Base-by-base conservation (phyloP, 1,140 invertebrate species). In the Lepidurus arcticus region DNA sequence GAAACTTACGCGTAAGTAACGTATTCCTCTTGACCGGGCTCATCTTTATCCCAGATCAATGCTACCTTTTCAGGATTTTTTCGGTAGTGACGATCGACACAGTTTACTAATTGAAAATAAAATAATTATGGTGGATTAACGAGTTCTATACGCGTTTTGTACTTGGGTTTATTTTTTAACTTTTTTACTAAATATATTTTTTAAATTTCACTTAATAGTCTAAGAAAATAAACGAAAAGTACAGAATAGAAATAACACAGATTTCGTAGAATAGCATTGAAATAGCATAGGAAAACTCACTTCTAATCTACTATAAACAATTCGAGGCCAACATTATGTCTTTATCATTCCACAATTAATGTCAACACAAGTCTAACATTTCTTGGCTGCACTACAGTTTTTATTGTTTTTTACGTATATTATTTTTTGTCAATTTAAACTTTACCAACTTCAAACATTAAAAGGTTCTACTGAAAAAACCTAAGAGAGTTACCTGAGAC, bases 11-110 rank as follows among this genome's bases (percentile, higher is more conserved):
- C 83, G 82, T 87, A 88, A 3, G 86, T 85, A 26, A 88, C 82
- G 75, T 81, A 82, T 81, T 86, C 83, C 43, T 86, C 81, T 77
- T 83, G 81, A 0, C 84, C 85, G n/a, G 87, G 87, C 80, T 88
- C 87, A 84, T 89, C 88, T 82, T 86, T 86, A 80, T 89, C 88
- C 85, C 87, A 88, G 77, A 89, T 86, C 6, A 89, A 80, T 16
- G 88, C 88, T 45, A 85, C 80, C 53, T 83, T 79, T 76, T 88
- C 83, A 6, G 86, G 86, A 78, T 84, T 78, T 11, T 78, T 76
- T 44, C 82, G 80, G 43, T 84, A 82, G 82, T 88, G 87, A 44
- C 88, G 84, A 80, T 88, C 88, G 45, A 89, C 83, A 82, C 88
- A 88, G 80, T 88, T 88, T 1, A 87, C 87, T 88, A 82, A 5